Evolutionary conservation across 2,797 vertebrate species (phyloP).

Genomic region (Pangasius larnaudii): DNA sequence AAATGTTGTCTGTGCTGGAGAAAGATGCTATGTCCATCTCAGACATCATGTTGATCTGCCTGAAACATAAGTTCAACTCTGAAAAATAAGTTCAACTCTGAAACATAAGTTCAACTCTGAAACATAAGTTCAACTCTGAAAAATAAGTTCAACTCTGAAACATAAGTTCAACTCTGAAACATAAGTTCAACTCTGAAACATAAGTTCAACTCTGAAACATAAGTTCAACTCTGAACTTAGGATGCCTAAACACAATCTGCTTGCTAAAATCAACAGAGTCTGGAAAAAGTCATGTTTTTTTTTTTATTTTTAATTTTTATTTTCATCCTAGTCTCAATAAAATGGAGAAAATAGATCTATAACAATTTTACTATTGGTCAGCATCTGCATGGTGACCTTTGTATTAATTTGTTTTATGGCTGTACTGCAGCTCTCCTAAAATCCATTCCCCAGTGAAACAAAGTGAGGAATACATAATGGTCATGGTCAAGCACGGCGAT

Average conservation of each 20-base stretch:
- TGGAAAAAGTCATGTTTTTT: no score
- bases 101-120: not conserved
- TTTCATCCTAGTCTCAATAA: no score
- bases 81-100: no score
- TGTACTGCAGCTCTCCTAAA: not conserved
- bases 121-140: not conserved
- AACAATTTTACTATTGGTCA: not conserved
- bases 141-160: no score
- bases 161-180: no score
- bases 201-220: no score
- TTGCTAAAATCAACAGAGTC: no score
- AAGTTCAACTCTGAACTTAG: not conserved
- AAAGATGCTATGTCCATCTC: not conserved
- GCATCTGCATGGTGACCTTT: not conserved
- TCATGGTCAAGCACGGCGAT: not conserved
- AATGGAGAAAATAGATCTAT: not conserved
- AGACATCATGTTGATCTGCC: not conserved
- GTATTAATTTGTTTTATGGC: not conserved
- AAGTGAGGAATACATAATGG: not conserved
- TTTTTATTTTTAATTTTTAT: no score
- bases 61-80: not conserved
- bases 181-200: not conserved
- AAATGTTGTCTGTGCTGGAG: conserved; percentile 58
- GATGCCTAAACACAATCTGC: no score
- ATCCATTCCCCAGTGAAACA: not conserved